Percentiles rank a stretch among this genome's conserved stretches.
Evolutionary conservation across 35 echinoderm and acorn worm genomes (phyloP).

Genomic region (Hemicentrotus pulcherrimus): DNA sequence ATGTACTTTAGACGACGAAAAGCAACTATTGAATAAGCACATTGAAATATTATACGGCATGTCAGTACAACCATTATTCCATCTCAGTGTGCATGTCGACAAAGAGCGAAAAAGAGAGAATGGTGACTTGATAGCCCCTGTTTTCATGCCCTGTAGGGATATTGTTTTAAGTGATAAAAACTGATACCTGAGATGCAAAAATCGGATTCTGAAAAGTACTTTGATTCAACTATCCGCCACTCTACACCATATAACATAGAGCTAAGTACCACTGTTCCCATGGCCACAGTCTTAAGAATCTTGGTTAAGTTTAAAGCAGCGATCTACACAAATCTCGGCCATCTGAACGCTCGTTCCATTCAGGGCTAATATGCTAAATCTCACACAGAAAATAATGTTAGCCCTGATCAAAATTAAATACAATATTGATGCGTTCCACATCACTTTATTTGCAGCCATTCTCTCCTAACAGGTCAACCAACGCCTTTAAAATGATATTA

Average conservation of each 20-base stretch:
- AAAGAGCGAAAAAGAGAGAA: background rate
- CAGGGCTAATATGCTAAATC: too few species aligned
- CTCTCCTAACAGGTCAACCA: too few species aligned
- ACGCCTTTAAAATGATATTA: too few species aligned
- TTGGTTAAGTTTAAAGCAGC: too few species aligned
- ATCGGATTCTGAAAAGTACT: background rate
- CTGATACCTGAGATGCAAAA: background rate
- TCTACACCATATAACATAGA: too few species aligned
- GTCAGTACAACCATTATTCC: background rate
- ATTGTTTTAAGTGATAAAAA: conserved; percentile 6
- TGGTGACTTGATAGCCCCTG: background rate
- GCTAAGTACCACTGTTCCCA: background rate
- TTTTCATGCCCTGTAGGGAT: background rate
- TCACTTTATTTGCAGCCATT: too few species aligned
- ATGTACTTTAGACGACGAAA: background rate
- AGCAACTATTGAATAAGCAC: background rate
- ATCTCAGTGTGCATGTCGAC: background rate
- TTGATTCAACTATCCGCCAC: background rate
- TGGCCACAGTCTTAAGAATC: background rate
- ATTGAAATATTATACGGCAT: background rate
- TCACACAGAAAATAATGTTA: too few species aligned
- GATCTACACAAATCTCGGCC: too few species aligned
- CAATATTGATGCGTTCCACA: too few species aligned
- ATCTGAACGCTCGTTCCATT: too few species aligned
- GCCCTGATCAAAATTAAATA: too few species aligned